Conservation (phyloP, 2,888 invertebrate genomes). For the Hofmannophila pseudospretella region DNA sequence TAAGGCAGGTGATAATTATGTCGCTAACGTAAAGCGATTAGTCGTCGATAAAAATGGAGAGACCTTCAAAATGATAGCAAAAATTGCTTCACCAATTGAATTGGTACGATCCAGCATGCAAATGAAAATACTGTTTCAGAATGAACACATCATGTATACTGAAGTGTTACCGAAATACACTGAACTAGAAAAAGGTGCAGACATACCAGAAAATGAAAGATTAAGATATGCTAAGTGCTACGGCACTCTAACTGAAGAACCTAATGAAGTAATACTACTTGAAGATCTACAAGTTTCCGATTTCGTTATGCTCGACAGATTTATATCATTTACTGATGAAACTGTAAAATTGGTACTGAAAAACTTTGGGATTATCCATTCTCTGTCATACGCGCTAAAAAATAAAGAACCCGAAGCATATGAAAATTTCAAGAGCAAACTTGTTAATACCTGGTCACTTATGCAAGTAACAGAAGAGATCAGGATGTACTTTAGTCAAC, state of each 20-base stretch:
- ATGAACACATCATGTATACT: constrained; percentile 32
- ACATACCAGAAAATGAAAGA: constrained; percentile 23
- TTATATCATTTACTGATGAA: constrained; percentile 4
- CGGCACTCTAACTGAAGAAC: constrained; percentile 23
- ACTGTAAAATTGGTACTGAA: constrained; percentile 24
- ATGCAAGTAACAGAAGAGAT: background rate
- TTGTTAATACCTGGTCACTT: constrained; percentile 14
- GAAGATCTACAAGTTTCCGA: constrained; percentile 30
- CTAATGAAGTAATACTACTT: constrained; percentile 35
- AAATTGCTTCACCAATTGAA: constrained; percentile 27
- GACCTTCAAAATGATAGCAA: constrained; percentile 27
- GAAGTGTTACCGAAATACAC: constrained; percentile 28
- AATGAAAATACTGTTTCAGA: constrained; percentile 21
- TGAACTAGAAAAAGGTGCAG: constrained; percentile 22
- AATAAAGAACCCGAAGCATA: constrained; percentile 22
- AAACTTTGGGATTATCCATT: constrained; percentile 30
- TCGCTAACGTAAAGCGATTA: constrained; percentile 27
- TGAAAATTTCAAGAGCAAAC: constrained; percentile 13
- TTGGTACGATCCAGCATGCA: constrained; percentile 14
- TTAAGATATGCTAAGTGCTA: constrained; percentile 30
- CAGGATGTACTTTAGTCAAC: background rate
- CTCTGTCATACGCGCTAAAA: constrained; percentile 31
- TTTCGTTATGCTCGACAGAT: constrained; percentile 28
- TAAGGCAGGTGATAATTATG: constrained; percentile 32
- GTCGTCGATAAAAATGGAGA: constrained; percentile 23